phyloP scores from a whole-genome alignment of 2,797 vertebrate species.

The Tauraco hartlaubi region DNA sequence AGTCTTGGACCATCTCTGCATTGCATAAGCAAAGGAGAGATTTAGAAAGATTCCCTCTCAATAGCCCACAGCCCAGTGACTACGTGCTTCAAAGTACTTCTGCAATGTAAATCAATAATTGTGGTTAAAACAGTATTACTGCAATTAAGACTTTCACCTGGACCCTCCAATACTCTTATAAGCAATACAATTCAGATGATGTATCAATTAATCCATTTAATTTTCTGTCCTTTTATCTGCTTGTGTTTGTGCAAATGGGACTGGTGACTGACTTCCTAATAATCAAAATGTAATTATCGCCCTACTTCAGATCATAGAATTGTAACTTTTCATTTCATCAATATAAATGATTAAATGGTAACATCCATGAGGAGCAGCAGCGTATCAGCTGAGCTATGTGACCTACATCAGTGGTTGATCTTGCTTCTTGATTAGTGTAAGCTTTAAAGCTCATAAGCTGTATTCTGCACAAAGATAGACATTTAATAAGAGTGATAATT shows the following conservation, averaged over 20 bases:
- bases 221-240: neutral
- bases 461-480: constrained; percentile 28
- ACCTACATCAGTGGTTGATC: constrained; percentile 55
- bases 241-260: neutral
- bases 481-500: constrained; percentile 48
- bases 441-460: constrained; percentile 67
- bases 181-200: neutral
- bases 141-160: neutral
- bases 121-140: neutral
- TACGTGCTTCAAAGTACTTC: neutral
- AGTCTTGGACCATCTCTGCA: neutral
- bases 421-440: constrained; percentile 65
- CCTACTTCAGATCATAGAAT: neutral
- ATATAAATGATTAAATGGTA: neutral
- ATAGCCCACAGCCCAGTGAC: neutral
- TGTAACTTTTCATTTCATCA: constrained; percentile 1
- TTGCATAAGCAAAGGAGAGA: neutral
- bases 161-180: neutral
- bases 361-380: neutral
- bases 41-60: neutral
- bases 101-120: neutral
- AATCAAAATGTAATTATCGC: neutral
- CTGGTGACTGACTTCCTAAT: neutral
- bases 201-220: neutral
- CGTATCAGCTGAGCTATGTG: neutral